Evolutionary conservation across 1,140 invertebrate genomes (phyloP).

Genomic region (Idris sp.): DNA sequence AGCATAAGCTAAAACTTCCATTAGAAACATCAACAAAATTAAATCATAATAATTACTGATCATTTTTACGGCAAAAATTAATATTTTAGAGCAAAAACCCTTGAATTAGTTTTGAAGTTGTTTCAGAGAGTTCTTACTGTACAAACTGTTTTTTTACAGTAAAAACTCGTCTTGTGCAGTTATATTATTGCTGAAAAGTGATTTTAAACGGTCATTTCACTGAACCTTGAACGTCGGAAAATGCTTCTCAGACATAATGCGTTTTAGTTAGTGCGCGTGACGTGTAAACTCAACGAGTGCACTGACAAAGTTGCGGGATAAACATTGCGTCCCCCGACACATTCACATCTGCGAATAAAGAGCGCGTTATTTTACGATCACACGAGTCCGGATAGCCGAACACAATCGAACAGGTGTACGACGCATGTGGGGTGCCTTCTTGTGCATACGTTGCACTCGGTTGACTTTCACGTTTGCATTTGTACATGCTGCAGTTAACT

Average conservation of each 20-base stretch:
- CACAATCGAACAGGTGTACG: conserved; percentile 50
- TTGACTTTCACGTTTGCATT: conserved; percentile 54
- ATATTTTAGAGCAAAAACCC: too few species aligned
- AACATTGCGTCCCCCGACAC: conserved; percentile 32
- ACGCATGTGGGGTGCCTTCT: conserved; percentile 33
- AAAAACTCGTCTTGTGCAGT: too few species aligned
- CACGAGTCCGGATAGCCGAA: conserved; percentile 39
- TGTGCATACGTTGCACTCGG: conserved; percentile 38
- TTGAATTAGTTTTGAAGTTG: too few species aligned
- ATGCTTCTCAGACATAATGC: conserved; percentile 29
- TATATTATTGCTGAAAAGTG: too few species aligned
- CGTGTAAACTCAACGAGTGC: conserved; percentile 22
- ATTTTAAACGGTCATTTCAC: too few species aligned
- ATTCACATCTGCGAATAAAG: conserved; percentile 52
- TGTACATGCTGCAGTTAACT: conserved; percentile 13
- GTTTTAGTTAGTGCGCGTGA: conserved; percentile 29
- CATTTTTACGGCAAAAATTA: too few species aligned
- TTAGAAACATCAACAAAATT: too few species aligned
- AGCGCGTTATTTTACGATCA: conserved; percentile 52
- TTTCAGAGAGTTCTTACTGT: too few species aligned
- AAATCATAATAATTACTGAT: too few species aligned
- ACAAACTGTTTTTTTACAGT: too few species aligned
- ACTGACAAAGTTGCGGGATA: conserved; percentile 41
- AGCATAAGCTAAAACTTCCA: too few species aligned
- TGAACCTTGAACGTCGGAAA: conserved; percentile 41